A percentile compares a stretch with the other conserved stretches of the same genome.
Evolutionary conservation across 2,888 invertebrate genomes (phyloP).

Genomic region (Apamea epomidion): DNA sequence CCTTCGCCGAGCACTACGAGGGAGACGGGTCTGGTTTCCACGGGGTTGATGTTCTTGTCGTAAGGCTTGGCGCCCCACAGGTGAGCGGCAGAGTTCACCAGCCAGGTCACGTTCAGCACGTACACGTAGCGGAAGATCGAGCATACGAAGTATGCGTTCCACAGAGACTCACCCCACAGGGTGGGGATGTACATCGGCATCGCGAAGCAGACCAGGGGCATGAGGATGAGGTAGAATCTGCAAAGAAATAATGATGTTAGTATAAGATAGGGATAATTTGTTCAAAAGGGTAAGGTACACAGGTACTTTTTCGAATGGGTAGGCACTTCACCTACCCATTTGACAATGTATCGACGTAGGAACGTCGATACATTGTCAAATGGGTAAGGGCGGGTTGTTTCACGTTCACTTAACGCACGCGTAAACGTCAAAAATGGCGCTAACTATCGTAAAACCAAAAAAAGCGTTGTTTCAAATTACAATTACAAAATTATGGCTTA

Average conservation of each 20-base stretch:
- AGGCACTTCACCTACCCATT: background rate
- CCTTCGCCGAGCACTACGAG: constrained; percentile 93
- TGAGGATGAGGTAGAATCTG: constrained; percentile 93
- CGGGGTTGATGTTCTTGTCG: constrained; percentile 93
- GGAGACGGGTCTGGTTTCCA: constrained; percentile 92
- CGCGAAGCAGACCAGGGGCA: constrained; percentile 94
- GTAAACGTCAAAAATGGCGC: too few relatives aligned
- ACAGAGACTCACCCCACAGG: constrained; percentile 93
- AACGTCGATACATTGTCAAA: too few relatives aligned
- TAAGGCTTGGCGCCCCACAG: constrained; percentile 93
- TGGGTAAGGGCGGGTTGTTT: background rate
- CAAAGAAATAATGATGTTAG: constrained; percentile 61
- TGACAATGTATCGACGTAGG: background rate
- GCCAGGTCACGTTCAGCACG: constrained; percentile 96
- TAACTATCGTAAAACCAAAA: too few relatives aligned
- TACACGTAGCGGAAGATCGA: constrained; percentile 94
- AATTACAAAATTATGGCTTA: too few relatives aligned
- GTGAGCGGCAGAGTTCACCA: constrained; percentile 97
- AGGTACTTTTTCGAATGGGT: too few relatives aligned
- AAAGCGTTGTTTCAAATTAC: too few relatives aligned
- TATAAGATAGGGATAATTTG: background rate
- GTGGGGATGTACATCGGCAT: constrained; percentile 94
- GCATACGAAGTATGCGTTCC: constrained; percentile 92
- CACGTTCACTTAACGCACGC: too few relatives aligned
- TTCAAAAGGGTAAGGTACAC: background rate